Conservation (phyloP, 37 sponge, comb jelly and placozoan species). For the Aplysina aerophoba region DNA sequence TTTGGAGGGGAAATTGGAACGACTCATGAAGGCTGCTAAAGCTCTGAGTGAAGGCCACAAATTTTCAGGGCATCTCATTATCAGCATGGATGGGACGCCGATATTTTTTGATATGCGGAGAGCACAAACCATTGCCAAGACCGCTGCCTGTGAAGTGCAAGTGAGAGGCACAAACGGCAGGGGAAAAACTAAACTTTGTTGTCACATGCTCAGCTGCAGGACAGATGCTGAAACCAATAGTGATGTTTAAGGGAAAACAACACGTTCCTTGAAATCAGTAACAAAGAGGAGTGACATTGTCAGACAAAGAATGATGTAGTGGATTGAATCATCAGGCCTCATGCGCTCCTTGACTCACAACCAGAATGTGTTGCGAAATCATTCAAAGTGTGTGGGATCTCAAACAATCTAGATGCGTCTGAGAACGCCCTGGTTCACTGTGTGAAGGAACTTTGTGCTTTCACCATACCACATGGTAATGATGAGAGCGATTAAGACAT, state of each 20-base stretch:
- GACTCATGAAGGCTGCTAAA: neutral
- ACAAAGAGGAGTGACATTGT: neutral
- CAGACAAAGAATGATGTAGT: slow-evolving; percentile 12
- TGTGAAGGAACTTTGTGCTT: neutral
- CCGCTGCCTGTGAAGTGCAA: neutral
- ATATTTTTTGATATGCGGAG: slow-evolving; percentile 34
- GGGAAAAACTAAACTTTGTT: slow-evolving; percentile 2
- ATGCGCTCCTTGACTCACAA: neutral
- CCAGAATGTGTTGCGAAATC: neutral
- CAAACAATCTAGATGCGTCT: neutral
- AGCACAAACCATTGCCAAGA: slow-evolving; percentile 10
- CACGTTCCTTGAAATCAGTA: neutral
- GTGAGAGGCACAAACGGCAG: slow-evolving; percentile 14
- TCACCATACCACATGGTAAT: slow-evolving; percentile 6
- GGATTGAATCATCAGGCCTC: neutral
- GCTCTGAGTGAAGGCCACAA: neutral
- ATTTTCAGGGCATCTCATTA: slow-evolving; percentile 10
- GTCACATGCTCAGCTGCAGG: slow-evolving; percentile 25
- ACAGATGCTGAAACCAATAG: slow-evolving; percentile 1
- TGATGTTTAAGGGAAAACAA: slow-evolving; percentile 31
- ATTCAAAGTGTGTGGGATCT: slow-evolving; percentile 6
- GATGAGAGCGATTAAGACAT: neutral
- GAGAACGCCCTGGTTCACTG: neutral
- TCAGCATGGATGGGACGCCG: slow-evolving; percentile 39
- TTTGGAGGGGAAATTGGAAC: slow-evolving; percentile 16